These are phyloP conservation scores for Calameuta pallipes DNA, from an alignment of 2,888 invertebrate species.

Conservation along the genomic window DNA sequence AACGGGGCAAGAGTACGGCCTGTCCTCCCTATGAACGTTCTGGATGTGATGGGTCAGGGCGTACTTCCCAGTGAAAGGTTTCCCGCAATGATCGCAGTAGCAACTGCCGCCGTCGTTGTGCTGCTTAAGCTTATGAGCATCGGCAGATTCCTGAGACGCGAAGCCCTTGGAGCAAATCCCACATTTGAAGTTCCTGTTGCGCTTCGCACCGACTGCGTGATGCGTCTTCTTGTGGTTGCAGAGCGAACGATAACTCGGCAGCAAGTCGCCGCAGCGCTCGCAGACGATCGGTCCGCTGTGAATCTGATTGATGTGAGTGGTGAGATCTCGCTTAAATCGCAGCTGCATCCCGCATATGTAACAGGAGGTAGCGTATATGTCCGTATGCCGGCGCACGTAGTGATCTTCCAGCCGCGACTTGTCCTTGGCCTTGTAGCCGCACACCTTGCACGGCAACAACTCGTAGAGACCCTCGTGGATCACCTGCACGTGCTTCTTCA, in stretches of 20 bases:
- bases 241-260: constrained; percentile 16
- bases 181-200: constrained; percentile 15
- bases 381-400: constrained; percentile 9
- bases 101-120: constrained; percentile 18
- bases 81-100: constrained; percentile 37
- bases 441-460: constrained; percentile 23
- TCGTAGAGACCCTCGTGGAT: constrained; percentile 16
- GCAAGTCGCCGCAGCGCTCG: constrained; percentile 14
- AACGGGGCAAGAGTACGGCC: constrained; percentile 14
- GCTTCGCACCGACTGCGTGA: neutral
- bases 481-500: constrained; percentile 20
- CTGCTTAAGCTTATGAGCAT: constrained; percentile 14
- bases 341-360: constrained; percentile 5
- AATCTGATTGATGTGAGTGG: constrained; percentile 12
- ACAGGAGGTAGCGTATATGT: constrained; percentile 15
- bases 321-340: constrained; percentile 9
- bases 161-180: constrained; percentile 20
- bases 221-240: constrained; percentile 20
- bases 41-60: constrained; percentile 40
- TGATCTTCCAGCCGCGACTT: constrained; percentile 16
- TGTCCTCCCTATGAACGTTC: constrained; percentile 29
- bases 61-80: constrained; percentile 32
- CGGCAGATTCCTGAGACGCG: constrained; percentile 14
- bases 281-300: constrained; percentile 13
- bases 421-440: constrained; percentile 18